Conservation (phyloP, 2,888 invertebrate genomes). For the Aspidiotus rigidus region DNA sequence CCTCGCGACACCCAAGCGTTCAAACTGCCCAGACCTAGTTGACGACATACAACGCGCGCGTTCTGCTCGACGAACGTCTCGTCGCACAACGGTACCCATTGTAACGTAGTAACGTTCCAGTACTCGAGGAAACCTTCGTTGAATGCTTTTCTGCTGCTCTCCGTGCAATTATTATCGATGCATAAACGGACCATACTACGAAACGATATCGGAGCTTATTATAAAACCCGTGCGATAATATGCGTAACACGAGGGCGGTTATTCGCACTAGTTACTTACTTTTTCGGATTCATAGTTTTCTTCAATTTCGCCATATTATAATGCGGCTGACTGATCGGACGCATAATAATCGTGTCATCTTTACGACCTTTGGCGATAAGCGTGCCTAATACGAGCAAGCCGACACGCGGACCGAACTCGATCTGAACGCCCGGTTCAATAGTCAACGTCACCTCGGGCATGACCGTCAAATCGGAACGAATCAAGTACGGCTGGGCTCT, state of each 20-base stretch:
- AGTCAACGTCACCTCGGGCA: conserved; percentile 81
- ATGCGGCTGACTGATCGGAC: conserved; percentile 46
- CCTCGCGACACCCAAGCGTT: conserved; percentile 83
- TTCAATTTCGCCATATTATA: conserved; percentile 19
- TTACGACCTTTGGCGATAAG: conserved; percentile 69
- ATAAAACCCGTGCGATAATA: not conserved
- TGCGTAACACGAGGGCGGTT: not conserved
- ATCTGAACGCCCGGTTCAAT: conserved; percentile 82
- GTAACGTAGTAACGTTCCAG: conserved; percentile 86
- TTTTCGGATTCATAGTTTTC: conserved; percentile 21
- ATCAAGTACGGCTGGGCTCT: conserved; percentile 67
- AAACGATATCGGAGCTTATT: conserved; percentile 1
- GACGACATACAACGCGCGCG: conserved; percentile 90
- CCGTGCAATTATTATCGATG: conserved; percentile 59
- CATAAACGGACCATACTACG: conserved; percentile 59
- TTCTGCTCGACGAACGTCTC: conserved; percentile 89
- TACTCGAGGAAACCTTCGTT: conserved; percentile 87
- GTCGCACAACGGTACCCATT: conserved; percentile 97
- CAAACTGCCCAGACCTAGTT: conserved; percentile 72
- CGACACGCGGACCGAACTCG: conserved; percentile 92
- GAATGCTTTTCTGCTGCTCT: conserved; percentile 44
- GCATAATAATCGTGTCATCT: conserved; percentile 68
- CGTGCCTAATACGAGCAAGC: conserved; percentile 86
- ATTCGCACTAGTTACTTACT: not conserved
- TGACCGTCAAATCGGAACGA: conserved; percentile 84